Base-by-base conservation (phyloP, 1,140 invertebrate genomes). In the Tachypleus tridentatus region DNA sequence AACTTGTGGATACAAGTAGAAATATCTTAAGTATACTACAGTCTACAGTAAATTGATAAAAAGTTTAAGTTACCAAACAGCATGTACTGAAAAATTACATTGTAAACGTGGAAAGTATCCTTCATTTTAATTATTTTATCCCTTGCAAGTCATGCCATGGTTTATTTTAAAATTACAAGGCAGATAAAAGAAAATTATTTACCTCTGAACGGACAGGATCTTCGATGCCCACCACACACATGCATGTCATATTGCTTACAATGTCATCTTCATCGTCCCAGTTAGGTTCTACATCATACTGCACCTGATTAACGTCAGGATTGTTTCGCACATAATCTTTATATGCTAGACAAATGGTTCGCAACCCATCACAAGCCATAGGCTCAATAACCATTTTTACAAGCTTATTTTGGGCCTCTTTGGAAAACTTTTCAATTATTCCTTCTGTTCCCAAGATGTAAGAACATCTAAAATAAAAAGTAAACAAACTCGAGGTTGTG, bases 321-420 rank as follows among this genome's bases (percentile, higher is more conserved):
- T 50, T 49, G 11, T 2, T 65, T 51, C 49, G 61, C 65, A 95
- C 89, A 78, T 96, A 96, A 77, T 97, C 93, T 72, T 80, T 77
- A 78, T 89, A 97, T 54, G 93, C 93, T 61, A 97, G 82, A 67
- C 92, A 94, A 75, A 99, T 98, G 65, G 97, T 99, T 69, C 97
- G 81, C 29, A 99, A 82, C 50, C 96, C 97, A 79, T 98, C 96
- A 98, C 98, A 91, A 65, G 97, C 97, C 97, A 99, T 99, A 52
- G 95, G 95, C 77, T 99, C 96, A 75, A 99, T 98, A n/a, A 99
- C 93, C 77, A 94, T 91, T 69, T 87, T 84, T 64, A 98, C 87
- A 62, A 98, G 80, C 66, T 89, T 82, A 69, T 98, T 93, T 75
- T 93, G 91, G 85, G 97, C 94, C 71, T 92, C 87, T 67, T 84